Conservation (phyloP, 2,797 vertebrate species). For the Neosilurus mollespiculum region DNA sequence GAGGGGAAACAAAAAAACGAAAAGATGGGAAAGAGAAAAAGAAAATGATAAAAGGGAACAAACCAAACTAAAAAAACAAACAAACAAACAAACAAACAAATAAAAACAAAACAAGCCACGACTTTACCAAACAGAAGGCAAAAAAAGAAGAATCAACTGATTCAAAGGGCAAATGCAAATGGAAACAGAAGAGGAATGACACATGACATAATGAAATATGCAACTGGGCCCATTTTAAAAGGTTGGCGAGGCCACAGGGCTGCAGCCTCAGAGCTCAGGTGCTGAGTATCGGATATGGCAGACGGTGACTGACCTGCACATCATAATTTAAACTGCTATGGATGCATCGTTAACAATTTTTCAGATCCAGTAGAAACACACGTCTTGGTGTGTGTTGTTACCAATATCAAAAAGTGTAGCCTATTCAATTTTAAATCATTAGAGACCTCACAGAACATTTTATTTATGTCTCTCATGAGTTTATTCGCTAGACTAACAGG, state of each 20-base stretch:
- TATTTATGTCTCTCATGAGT: neutral
- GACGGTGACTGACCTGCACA: neutral
- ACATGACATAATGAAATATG: conserved; percentile 72
- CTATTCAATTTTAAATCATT: neutral
- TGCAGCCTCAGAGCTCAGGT: neutral
- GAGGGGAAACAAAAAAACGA: conserved; percentile 86
- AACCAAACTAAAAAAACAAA: conserved; percentile 71
- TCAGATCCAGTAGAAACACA: neutral
- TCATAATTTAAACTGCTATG: neutral
- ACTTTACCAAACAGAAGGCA: conserved; percentile 67
- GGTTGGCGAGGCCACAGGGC: neutral
- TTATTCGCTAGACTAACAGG: neutral
- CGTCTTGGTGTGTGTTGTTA: neutral
- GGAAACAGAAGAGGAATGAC: conserved; percentile 66
- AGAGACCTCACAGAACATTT: neutral
- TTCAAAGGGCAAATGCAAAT: conserved; percentile 72
- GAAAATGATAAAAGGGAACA: conserved; percentile 81
- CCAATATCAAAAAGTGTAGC: neutral
- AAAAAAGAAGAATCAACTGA: conserved; percentile 61
- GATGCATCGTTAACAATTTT: neutral
- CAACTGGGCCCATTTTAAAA: conserved; percentile 32
- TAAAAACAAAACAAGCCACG: conserved; percentile 72
- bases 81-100: conserved; percentile 71
- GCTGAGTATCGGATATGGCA: neutral
- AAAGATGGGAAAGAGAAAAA: conserved; percentile 90